Evolutionary conservation across 1,140 invertebrate species (phyloP), one percentile per base, ranked within the genome.

Genomic region (Drosophila ananassae): DNA sequence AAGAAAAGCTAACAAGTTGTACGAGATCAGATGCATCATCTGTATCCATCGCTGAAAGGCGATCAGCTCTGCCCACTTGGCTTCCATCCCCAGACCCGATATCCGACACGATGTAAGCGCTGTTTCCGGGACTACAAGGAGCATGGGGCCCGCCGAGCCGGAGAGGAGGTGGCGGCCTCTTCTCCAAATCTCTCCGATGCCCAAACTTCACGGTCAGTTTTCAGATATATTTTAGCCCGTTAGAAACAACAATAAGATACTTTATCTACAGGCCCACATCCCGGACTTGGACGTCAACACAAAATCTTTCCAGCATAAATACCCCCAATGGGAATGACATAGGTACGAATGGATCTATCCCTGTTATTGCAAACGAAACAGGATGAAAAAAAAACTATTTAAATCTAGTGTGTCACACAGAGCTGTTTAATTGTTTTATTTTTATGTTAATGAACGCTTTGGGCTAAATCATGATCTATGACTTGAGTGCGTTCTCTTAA

Each of bases 51-150:
- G 76, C 94, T 95, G 75, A 97, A 96, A 93, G 96, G 96, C 59
- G 97, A 98, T 91, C 96, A 97, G 41, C 93, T 98, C 57, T 98
- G 97, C 91, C 97, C 97, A 24, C 93, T 98, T 85, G 97, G 97
- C n/a, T 98, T 98, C 91, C 96, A 98, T 93, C 97, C 97, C 21
- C 97, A 98, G 93, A 96, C 97, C 67, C 94, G 97, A 75, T 98
- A 97, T 96, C 97, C 97, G 12, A 98, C 97, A 41, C 94, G 97
- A 73, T 98, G 97, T 93, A 98, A 98, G 93, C 93, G 97, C 74
- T 98, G 97, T 92, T 98, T 98, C 93, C 95, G 97, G 94, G 97
- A 98, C 90, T 98, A 98, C 92, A 98, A 97, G 92, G 97, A 98
- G 84, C 97, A 97, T 92, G 96, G 95, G 12, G 94, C 94, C 41